Evolutionary conservation across 2,888 invertebrate genomes (phyloP).

Genomic region (Bimastos eiseni): DNA sequence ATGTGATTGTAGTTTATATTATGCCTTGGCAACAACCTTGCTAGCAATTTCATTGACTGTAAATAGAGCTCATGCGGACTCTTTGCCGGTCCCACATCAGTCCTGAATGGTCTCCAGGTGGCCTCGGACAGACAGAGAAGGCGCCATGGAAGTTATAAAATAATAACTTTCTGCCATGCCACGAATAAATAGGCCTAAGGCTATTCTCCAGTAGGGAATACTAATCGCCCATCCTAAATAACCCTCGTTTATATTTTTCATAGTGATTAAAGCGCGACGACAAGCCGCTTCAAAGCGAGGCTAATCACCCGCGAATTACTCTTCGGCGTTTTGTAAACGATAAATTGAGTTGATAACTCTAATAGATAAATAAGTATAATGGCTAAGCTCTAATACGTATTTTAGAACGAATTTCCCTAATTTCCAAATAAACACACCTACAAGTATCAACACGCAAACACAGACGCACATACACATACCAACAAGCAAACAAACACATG

Average conservation of each 20-base stretch:
- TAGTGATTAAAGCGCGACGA: not conserved
- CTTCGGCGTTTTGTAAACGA: conserved; percentile 13
- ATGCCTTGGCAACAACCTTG: not conserved
- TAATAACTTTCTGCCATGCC: not conserved
- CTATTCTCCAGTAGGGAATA: too few relatives aligned
- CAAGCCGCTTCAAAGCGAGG: not conserved
- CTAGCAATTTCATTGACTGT: too few relatives aligned
- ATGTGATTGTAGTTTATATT: not conserved
- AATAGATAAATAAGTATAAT: not conserved
- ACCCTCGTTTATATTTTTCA: not conserved
- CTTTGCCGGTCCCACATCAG: too few relatives aligned
- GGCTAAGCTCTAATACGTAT: not conserved
- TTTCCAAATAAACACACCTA: not conserved
- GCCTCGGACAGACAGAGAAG: not conserved
- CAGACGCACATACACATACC: too few relatives aligned
- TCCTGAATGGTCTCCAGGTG: not conserved
- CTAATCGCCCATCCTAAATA: not conserved
- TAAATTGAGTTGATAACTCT: not conserved
- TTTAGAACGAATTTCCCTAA: not conserved
- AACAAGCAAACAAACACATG: too few relatives aligned
- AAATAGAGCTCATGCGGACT: too few relatives aligned
- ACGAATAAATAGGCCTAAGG: not conserved
- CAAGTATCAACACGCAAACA: too few relatives aligned
- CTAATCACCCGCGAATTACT: not conserved
- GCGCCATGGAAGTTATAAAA: not conserved